Conservation (phyloP, 2,113 vertebrate species). For the Lathamus discolor region DNA sequence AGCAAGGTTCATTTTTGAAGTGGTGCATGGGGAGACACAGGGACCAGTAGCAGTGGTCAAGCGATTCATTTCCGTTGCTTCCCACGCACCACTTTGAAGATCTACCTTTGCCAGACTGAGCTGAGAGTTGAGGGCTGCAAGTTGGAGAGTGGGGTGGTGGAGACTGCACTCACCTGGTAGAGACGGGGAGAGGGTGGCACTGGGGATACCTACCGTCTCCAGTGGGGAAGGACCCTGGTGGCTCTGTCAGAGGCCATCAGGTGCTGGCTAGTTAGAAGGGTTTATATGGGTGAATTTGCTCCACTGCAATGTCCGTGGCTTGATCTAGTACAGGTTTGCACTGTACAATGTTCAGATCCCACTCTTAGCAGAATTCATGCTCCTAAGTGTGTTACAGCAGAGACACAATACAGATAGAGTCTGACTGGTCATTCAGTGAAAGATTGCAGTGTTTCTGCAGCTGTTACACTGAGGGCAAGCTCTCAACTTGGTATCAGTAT, state of each 20-base stretch:
- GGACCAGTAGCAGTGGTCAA: not conserved
- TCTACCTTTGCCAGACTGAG: conserved; percentile 68
- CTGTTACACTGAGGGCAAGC: not conserved
- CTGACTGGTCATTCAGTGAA: not conserved
- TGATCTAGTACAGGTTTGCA: conserved; percentile 64
- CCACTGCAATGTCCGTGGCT: conserved; percentile 74
- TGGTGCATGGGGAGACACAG: conserved; percentile 74
- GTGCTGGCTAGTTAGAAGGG: conserved; percentile 41
- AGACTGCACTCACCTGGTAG: conserved; percentile 67
- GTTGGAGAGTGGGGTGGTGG: conserved; percentile 84
- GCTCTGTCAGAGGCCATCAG: conserved; percentile 18
- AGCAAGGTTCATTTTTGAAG: conserved; percentile 76
- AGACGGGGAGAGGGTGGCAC: not conserved
- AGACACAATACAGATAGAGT: not conserved
- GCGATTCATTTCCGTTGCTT: conserved; percentile 56
- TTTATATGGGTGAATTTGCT: conserved; percentile 18
- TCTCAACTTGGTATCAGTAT: not conserved
- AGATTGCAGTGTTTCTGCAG: not conserved
- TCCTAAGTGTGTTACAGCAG: not conserved
- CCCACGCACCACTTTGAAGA: conserved; percentile 78
- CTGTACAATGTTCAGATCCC: conserved; percentile 72
- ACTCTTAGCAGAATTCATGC: not conserved
- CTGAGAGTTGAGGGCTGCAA: conserved; percentile 85
- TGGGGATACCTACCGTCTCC: conserved; percentile 42
- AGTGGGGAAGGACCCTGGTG: not conserved